A percentile compares a stretch with the other conserved stretches of the same genome.
phyloP scores from a whole-genome alignment of 1,140 invertebrate genomes.

The Papilio helenus region DNA sequence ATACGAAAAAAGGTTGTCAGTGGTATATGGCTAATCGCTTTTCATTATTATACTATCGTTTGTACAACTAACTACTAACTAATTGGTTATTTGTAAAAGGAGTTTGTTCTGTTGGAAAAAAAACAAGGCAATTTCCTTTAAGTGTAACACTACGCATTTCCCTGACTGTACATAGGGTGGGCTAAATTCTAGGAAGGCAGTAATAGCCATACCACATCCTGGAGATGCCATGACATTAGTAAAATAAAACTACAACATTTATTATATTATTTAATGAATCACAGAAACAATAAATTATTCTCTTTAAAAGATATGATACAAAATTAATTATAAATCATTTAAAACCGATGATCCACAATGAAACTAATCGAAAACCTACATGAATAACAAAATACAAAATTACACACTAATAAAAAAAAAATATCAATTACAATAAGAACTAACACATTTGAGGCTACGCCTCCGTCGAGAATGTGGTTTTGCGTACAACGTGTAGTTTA shows the following conservation, averaged over 20 bases:
- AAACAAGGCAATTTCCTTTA: no score
- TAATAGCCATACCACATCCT: neutral
- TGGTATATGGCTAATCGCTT: no score
- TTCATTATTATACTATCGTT: no score
- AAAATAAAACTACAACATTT: slow-evolving; percentile 20
- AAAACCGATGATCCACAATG: slow-evolving; percentile 42
- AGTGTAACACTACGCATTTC: no score
- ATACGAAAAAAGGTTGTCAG: no score
- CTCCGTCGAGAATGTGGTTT: slow-evolving; percentile 43
- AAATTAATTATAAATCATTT: slow-evolving; percentile 47
- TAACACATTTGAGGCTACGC: slow-evolving; percentile 46
- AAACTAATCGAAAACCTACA: slow-evolving; percentile 37
- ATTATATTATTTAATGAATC: slow-evolving; percentile 65
- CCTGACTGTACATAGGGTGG: no score
- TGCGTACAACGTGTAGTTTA: slow-evolving; percentile 41
- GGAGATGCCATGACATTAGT: neutral
- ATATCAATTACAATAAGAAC: slow-evolving; percentile 49
- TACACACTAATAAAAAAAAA: slow-evolving; percentile 37
- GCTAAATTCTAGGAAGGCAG: no score
- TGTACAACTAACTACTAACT: no score
- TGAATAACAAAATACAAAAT: slow-evolving; percentile 55
- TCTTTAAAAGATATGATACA: slow-evolving; percentile 53
- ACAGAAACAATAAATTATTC: slow-evolving; percentile 72
- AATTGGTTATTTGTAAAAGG: no score
- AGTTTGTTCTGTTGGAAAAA: no score